Percentiles rank a stretch among this genome's conserved stretches.
These are phyloP conservation scores for Pyrocephalus nanus DNA, from an alignment of 2,797 vertebrate genomes.

Conservation along the genomic window DNA sequence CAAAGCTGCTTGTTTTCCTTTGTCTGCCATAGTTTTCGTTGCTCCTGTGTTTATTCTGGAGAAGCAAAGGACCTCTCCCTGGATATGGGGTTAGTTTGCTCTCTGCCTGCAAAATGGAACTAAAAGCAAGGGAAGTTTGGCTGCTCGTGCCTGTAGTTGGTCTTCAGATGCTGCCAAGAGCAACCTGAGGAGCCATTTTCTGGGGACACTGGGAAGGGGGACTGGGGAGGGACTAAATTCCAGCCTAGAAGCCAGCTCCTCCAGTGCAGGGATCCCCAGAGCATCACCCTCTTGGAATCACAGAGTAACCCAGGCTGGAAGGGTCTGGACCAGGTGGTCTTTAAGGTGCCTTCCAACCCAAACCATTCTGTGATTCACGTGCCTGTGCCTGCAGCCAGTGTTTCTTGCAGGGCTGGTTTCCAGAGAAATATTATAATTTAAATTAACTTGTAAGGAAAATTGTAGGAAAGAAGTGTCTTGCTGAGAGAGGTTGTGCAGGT, in stretches of 20 bases:
- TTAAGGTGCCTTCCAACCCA: neutral
- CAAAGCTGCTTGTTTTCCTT: neutral
- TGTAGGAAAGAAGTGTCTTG: neutral
- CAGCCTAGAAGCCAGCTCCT: neutral
- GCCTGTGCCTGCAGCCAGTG: neutral
- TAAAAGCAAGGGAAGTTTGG: neutral
- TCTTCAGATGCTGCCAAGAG: neutral
- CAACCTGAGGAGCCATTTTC: neutral
- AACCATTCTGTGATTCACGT: neutral
- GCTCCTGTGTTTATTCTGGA: neutral
- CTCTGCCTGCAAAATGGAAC: neutral
- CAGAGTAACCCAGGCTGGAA: neutral
- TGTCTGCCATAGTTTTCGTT: neutral
- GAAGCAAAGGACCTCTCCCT: too few species aligned
- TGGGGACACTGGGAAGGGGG: neutral
- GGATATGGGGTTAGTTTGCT: neutral
- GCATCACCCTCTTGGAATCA: neutral
- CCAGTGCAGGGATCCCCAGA: neutral
- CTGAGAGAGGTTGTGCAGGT: neutral
- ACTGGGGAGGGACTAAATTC: neutral
- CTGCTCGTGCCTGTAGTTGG: neutral
- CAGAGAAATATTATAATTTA: neutral
- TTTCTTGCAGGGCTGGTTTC: neutral
- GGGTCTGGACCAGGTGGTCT: neutral
- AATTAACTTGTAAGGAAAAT: neutral